Percentiles rank a stretch among this genome's conserved stretches.
Evolutionary conservation across 2,113 vertebrate species (phyloP).

Genomic region (Vanacampus margaritifer): DNA sequence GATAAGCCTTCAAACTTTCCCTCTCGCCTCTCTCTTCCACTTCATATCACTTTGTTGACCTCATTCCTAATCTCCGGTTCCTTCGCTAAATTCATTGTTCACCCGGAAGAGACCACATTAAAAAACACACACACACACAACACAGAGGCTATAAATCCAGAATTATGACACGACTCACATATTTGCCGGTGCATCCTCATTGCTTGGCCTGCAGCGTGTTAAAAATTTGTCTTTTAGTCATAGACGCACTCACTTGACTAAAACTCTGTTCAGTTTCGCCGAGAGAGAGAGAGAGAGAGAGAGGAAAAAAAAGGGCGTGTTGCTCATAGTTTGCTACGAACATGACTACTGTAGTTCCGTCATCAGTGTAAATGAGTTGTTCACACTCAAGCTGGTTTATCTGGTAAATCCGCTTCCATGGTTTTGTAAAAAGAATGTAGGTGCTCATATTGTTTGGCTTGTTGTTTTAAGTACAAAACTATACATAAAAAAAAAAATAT

Average conservation of each 20-base stretch:
- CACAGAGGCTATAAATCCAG: neutral
- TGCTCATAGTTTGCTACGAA: neutral
- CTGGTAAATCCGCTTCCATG: constrained; percentile 4
- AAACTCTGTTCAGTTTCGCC: neutral
- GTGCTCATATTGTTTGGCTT: neutral
- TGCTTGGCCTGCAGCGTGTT: constrained; percentile 1
- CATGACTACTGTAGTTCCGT: neutral
- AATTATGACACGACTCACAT: neutral
- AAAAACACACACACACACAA: neutral
- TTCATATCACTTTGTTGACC: constrained; percentile 51
- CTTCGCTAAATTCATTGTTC: constrained; percentile 5
- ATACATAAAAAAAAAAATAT: too few relatives aligned
- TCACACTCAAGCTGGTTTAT: constrained; percentile 39
- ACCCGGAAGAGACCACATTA: constrained; percentile 10
- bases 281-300: neutral
- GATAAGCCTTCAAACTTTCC: constrained; percentile 58
- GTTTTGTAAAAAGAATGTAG: neutral
- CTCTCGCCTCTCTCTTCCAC: constrained; percentile 40
- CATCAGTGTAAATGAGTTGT: neutral
- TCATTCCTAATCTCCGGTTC: constrained; percentile 36
- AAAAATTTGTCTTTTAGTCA: neutral
- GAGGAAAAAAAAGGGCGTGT: constrained; percentile 17
- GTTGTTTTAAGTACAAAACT: neutral
- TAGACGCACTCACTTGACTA: constrained; percentile 4
- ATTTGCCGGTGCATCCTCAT: neutral